Base-by-base conservation (phyloP, 2,888 invertebrate genomes). In the Melanchra persicariae region DNA sequence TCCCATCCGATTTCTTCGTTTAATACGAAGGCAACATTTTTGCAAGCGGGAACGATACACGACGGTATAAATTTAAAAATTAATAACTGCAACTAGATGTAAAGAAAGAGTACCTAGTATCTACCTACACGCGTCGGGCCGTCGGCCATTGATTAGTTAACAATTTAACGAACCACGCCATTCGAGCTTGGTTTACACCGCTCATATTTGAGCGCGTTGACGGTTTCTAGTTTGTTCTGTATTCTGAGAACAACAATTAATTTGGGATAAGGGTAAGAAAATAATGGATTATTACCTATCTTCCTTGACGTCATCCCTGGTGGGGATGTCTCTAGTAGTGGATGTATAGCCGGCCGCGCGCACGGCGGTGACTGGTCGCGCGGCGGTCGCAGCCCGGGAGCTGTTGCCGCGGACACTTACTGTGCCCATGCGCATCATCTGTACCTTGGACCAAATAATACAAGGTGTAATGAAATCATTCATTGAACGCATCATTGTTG, bases 281-380 rank as follows among this genome's bases (percentile, higher is more conserved):
- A 7, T 19, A 30, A 30, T 30, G 26, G 8, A 8, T 34, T 51
- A 52, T 19, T 54, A 98, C 98, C 97, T 97, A 89, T 98, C 98
- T 90, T 98, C 98, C 86, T 97, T 97, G 88, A 97, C 97, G 65
- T 97, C 96, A 88, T 98, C 98, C 61, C 97, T 95, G 10, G 97
- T 96, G 81, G 98, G 97, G 85, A 98, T 97, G 73, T 99, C 98
- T 91, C 99, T 98, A 88, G 98, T 98, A 76, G 97, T 91, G 2
- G 99, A 98, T 7, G 98, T 98, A 92, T 99, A 99, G 1, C 99
- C 99, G 37, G 99, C 99, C 12, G 99, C 99, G 70, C 99, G 97
- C 51, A 99, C 98, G 2, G 99, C 99, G 5, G 99, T 99, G 97
- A 99, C 99, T 0, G 99, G 99, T 70, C 99, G 92, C 34, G 96